Conservation (phyloP, 2,888 invertebrate genomes). For the Lasioglossum pauxillum region DNA sequence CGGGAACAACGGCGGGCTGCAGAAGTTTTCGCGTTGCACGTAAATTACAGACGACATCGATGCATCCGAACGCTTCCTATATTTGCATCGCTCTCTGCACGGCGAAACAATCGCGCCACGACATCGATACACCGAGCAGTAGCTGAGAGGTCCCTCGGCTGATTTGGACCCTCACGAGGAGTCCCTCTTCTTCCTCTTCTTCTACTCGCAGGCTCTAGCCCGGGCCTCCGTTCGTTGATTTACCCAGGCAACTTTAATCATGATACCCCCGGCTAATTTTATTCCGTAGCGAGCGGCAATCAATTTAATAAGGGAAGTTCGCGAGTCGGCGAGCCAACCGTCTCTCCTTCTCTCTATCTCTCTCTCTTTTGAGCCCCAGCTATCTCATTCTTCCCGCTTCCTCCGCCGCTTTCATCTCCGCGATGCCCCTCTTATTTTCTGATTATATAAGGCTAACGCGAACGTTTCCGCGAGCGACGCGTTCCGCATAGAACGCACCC, state of each 20-base stretch:
- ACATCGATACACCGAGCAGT: conserved; percentile 25
- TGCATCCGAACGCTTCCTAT: conserved; percentile 59
- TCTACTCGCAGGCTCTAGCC: no score
- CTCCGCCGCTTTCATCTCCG: not conserved
- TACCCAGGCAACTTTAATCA: conserved; percentile 54
- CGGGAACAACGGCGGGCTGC: conserved; percentile 51
- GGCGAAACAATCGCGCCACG: conserved; percentile 52
- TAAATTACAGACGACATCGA: conserved; percentile 64
- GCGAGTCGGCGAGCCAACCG: not conserved
- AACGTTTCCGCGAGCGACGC: conserved; percentile 21
- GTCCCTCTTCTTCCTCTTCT: not conserved
- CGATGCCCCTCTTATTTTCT: conserved; percentile 44
- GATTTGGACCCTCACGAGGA: not conserved
- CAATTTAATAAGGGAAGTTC: conserved; percentile 48
- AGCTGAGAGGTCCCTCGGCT: conserved; percentile 1
- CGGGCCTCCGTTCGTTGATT: conserved; percentile 43
- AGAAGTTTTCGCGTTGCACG: conserved; percentile 62
- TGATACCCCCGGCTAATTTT: conserved; percentile 49
- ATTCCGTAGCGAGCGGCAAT: conserved; percentile 38
- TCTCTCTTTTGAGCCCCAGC: not conserved
- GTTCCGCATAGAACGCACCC: conserved; percentile 27
- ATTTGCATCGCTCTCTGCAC: conserved; percentile 41
- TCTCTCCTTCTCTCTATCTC: not conserved
- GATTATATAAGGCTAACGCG: conserved; percentile 32
- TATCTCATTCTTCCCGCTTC: not conserved